Evolutionary conservation across 92 coral and sea anemone species (phyloP).

Genomic region (Scolanthus callimorphus): DNA sequence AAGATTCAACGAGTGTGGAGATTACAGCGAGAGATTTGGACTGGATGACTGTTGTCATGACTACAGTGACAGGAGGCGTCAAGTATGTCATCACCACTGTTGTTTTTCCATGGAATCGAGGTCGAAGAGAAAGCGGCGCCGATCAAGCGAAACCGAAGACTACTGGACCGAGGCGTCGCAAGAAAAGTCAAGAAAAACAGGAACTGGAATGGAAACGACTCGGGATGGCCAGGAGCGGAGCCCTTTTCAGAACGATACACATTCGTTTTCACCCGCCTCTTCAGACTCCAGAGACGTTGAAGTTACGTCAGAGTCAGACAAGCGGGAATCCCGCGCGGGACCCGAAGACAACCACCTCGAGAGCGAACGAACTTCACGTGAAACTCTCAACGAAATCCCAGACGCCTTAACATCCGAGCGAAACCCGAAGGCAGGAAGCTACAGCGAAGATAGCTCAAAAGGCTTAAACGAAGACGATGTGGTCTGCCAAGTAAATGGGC

Average conservation of each 20-base stretch:
- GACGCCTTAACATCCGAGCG: not conserved
- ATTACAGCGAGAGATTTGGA: constrained; percentile 2
- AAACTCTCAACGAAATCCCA: too few relatives aligned
- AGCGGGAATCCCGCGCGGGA: not conserved
- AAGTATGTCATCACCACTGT: constrained; percentile 16
- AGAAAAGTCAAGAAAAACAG: constrained; percentile 3
- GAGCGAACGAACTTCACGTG: not conserved
- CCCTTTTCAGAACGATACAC: constrained; percentile 16
- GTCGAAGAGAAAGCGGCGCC: not conserved
- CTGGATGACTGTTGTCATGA: constrained; percentile 20
- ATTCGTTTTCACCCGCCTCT: constrained; percentile 5
- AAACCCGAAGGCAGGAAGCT: not conserved
- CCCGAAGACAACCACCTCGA: not conserved
- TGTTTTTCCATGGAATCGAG: constrained; percentile 8
- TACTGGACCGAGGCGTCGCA: constrained; percentile 6
- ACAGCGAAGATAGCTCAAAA: not conserved
- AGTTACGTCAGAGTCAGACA: not conserved
- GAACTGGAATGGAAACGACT: not conserved
- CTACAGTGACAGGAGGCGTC: constrained; percentile 11
- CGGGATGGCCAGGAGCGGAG: not conserved
- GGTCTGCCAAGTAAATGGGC: constrained; percentile 93
- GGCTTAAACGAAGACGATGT: constrained; percentile 62
- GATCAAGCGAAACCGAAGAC: constrained; percentile 20
- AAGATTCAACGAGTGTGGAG: not conserved
- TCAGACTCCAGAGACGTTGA: constrained; percentile 17